These are phyloP conservation scores for Actinemys pallida DNA, from an alignment of 2,113 vertebrate genomes.

Conservation along the genomic window DNA sequence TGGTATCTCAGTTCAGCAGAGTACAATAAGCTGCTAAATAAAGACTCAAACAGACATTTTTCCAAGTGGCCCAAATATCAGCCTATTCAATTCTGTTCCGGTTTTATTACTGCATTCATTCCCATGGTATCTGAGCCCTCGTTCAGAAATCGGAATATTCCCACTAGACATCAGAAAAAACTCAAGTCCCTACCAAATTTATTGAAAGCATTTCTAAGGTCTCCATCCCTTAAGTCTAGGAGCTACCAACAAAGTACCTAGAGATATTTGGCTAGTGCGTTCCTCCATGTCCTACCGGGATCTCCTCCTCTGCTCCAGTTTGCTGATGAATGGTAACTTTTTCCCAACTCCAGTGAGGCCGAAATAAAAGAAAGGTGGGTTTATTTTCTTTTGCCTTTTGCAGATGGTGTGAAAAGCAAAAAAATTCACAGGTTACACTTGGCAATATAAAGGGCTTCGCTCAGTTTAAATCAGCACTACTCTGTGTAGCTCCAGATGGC, in stretches of 20 bases:
- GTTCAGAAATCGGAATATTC: background rate
- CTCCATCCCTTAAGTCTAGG: background rate
- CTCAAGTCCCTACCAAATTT: background rate
- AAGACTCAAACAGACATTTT: background rate
- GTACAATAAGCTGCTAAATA: background rate
- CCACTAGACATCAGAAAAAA: background rate
- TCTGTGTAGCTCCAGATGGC: background rate
- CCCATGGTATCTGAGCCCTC: background rate
- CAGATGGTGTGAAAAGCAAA: background rate
- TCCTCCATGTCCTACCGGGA: background rate
- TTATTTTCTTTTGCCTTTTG: background rate
- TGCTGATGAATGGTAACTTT: background rate
- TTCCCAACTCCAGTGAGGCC: background rate
- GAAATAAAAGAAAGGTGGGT: background rate
- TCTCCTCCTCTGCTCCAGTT: background rate
- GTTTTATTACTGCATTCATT: background rate
- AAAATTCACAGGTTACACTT: background rate
- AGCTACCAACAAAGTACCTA: background rate
- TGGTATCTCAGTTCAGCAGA: fast-evolving
- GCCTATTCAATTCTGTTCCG: background rate
- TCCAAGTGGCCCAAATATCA: background rate
- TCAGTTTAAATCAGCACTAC: background rate
- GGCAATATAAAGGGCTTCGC: background rate
- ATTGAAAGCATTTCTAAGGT: background rate
- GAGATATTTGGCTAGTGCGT: background rate